A percentile compares a stretch with the other conserved stretches of the same genome.
phyloP scores from a whole-genome alignment of 2,888 invertebrate genomes.

The Eilema griseolum region DNA sequence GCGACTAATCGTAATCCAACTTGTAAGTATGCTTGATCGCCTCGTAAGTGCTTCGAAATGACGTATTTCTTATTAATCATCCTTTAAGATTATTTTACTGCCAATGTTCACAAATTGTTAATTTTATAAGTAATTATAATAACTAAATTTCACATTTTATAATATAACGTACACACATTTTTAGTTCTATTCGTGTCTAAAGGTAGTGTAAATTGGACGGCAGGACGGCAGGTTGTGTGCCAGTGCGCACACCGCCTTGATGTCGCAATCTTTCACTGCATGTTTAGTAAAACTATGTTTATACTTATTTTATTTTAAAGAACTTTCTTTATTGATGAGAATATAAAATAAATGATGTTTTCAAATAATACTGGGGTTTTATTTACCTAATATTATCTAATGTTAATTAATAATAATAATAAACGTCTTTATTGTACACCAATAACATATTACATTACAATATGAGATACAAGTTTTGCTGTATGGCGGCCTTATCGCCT shows the following conservation, averaged over 20 bases:
- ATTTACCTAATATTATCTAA: conserved; percentile 23
- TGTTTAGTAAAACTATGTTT: conserved; percentile 79
- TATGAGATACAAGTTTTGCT: too few relatives aligned
- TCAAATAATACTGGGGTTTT: conserved; percentile 71
- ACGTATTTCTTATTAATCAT: conserved; percentile 72
- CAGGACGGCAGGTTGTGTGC: conserved; percentile 57
- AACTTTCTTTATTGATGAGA: conserved; percentile 85
- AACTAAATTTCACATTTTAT: conserved; percentile 73
- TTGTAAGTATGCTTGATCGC: conserved; percentile 83
- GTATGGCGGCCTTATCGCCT: too few relatives aligned
- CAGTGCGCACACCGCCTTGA: conserved; percentile 34
- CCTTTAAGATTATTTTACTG: conserved; percentile 74
- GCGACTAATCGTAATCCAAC: conserved; percentile 58
- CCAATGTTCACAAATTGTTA: conserved; percentile 82
- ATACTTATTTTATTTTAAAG: conserved; percentile 83
- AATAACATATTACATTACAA: too few relatives aligned
- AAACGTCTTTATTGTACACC: too few relatives aligned
- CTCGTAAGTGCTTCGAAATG: conserved; percentile 82
- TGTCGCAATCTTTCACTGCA: conserved; percentile 74
- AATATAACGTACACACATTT: conserved; percentile 79
- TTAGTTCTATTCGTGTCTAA: conserved; percentile 76
- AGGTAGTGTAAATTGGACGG: conserved; percentile 70
- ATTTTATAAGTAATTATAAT: conserved; percentile 71
- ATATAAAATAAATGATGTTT: conserved; percentile 86
- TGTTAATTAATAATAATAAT: too few relatives aligned